A percentile compares a stretch with the other conserved stretches of the same genome.
Conservation (phyloP, 2,888 invertebrate genomes). For the Lagria hirta region DNA sequence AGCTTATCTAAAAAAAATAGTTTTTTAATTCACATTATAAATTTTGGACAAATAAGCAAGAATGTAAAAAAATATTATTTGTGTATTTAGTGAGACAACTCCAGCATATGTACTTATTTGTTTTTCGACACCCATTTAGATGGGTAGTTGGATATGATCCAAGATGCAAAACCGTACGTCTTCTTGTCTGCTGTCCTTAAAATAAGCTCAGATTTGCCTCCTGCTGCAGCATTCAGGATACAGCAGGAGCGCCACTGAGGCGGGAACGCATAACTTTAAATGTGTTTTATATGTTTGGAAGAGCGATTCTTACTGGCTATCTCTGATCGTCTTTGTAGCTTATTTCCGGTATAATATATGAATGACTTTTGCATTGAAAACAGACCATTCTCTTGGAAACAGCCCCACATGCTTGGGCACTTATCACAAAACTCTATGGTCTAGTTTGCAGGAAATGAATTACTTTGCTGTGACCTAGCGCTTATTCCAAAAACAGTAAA, state of each 20-base stretch:
- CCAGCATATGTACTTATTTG: no score
- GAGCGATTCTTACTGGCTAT: constrained; percentile 30
- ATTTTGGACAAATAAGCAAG: no score
- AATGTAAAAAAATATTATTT: no score
- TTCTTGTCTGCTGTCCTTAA: constrained; percentile 14
- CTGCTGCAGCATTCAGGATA: constrained; percentile 33
- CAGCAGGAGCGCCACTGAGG: constrained; percentile 33
- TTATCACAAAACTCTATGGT: constrained; percentile 22
- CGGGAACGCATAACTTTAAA: constrained; percentile 38
- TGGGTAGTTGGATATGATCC: constrained; percentile 18
- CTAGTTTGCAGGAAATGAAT: constrained; percentile 22
- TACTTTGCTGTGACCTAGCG: constrained; percentile 6
- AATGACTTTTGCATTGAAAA: constrained; percentile 30
- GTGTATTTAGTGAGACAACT: no score
- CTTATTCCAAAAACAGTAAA: constrained; percentile 7
- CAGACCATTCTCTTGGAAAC: constrained; percentile 23
- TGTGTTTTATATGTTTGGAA: constrained; percentile 33
- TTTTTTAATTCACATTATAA: no score
- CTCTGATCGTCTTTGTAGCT: constrained; percentile 40
- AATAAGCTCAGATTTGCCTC: constrained; percentile 34
- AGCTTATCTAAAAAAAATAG: no score
- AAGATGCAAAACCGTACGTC: constrained; percentile 22
- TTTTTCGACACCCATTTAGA: no score
- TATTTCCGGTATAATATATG: constrained; percentile 36
- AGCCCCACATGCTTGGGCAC: constrained; percentile 14